Base-by-base conservation (phyloP, 2,113 vertebrate genomes). In the Embiotoca jacksoni region DNA sequence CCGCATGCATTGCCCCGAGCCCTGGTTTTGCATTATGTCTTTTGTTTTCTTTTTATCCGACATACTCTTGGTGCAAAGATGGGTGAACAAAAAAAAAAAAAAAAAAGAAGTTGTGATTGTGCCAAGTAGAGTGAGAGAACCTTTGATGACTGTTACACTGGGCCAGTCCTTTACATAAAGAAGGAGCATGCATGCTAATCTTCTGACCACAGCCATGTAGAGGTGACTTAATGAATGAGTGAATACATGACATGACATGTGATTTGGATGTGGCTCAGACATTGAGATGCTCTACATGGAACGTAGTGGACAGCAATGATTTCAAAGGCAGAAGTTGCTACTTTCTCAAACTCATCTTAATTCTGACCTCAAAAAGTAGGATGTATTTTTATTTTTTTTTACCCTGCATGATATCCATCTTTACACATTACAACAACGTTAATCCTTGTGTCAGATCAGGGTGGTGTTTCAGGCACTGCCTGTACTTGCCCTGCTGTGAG, bases 1-100 rank as follows among this genome's bases (percentile, higher is more conserved):
- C 81, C 82, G 82, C 93, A 94, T 94, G 92, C 92, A 79, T 82
- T 87, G 90, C 89, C 88, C 85, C 52, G 53, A 83, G 78, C 68
- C 72, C 79, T 70, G 73, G 80, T 80, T 88, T 81, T 82, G 75
- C 65, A 71, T 82, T 63, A 49, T 65, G 71, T 76, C 31, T 66
- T 80, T 64, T 72, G 71, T 54, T 62, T 71, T 75, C 56, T 54
- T 62, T 62, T 85, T 58, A 82, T 77, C 84, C 85, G 82, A 84
- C 77, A 82, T 78, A 84, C 66, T 83, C 72, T 75, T 78, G 79
- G 84, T 88, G 83, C 77, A 85, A 75, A 80, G 64, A 81, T 23
- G 58, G 56, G 57, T 32, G 67, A 72, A 71, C 7, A 46, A 7
- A 46, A 23, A 11, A 9, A 44, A 44, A 44, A 44, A 44, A 44